A percentile compares a stretch with the other conserved stretches of the same genome.
These are phyloP conservation scores for Aspidiotus rigidus DNA, from an alignment of 2,888 invertebrate genomes.

Conservation along the genomic window DNA sequence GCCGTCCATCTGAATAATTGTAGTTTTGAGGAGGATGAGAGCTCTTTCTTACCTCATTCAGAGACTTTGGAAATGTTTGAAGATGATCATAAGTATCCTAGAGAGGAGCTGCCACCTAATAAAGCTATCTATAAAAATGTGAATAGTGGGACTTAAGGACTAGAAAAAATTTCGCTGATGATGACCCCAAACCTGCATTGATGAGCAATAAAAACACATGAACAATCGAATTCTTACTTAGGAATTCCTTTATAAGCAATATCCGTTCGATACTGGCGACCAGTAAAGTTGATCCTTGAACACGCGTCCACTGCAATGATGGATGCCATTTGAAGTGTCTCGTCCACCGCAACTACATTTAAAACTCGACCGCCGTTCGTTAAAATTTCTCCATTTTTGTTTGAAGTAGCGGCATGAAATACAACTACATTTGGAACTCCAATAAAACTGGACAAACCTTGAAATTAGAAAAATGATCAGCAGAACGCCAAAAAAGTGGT, in stretches of 20 bases:
- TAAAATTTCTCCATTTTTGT: constrained; percentile 53
- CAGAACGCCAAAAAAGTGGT: too few species aligned
- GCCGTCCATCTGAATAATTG: too few species aligned
- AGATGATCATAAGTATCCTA: too few species aligned
- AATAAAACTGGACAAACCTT: constrained; percentile 52
- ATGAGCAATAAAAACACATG: too few species aligned
- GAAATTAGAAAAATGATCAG: constrained; percentile 33
- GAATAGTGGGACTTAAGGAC: too few species aligned
- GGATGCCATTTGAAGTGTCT: constrained; percentile 61
- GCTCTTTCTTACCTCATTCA: too few species aligned
- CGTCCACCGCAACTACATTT: constrained; percentile 61
- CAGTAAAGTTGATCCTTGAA: constrained; percentile 66
- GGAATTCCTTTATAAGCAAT: constrained; percentile 81
- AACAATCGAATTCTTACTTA: constrained; percentile 49
- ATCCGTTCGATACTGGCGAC: constrained; percentile 76
- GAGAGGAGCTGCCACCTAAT: too few species aligned
- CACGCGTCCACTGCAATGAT: constrained; percentile 64
- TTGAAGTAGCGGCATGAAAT: constrained; percentile 79
- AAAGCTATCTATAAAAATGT: too few species aligned
- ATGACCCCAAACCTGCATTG: background rate
- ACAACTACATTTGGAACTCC: constrained; percentile 51
- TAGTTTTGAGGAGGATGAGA: too few species aligned
- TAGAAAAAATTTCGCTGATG: too few species aligned
- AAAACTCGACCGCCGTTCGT: constrained; percentile 88
- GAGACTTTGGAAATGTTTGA: too few species aligned